phyloP scores from a whole-genome alignment of 2,888 invertebrate species.

The Ophion slaviceki region DNA sequence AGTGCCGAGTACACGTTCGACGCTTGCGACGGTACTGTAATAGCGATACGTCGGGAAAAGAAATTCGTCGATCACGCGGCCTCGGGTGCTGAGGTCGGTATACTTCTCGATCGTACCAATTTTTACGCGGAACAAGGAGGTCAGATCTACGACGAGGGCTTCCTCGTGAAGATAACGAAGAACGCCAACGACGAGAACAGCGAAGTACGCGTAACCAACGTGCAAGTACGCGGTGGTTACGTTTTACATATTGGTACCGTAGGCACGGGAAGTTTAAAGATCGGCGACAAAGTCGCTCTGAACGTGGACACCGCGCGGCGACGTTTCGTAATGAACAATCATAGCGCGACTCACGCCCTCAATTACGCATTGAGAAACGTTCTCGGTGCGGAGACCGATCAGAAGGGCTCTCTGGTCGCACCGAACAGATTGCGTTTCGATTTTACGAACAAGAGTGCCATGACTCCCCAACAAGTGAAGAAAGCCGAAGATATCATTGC shows the following conservation, averaged over 20 bases:
- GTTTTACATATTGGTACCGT: conserved; percentile 96
- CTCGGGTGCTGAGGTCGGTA: conserved; percentile 95
- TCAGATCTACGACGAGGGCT: conserved; percentile 98
- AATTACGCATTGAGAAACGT: conserved; percentile 97
- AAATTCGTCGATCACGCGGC: conserved; percentile 93
- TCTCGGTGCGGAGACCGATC: conserved; percentile 95
- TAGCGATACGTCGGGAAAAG: conserved; percentile 92
- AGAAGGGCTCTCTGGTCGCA: conserved; percentile 98
- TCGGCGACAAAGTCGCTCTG: conserved; percentile 93
- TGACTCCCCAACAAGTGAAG: conserved; percentile 95
- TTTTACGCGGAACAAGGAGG: conserved; percentile 99
- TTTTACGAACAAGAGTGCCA: conserved; percentile 96
- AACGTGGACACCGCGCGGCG: conserved; percentile 94
- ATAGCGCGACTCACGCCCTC: conserved; percentile 98
- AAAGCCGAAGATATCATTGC: conserved; percentile 92
- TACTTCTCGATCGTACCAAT: conserved; percentile 95
- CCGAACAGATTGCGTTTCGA: conserved; percentile 98
- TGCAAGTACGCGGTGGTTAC: conserved; percentile 98
- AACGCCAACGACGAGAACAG: conserved; percentile 88
- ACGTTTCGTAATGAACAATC: conserved; percentile 98
- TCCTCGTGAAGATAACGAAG: conserved; percentile 91
- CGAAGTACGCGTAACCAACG: conserved; percentile 96
- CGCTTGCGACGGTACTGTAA: conserved; percentile 89
- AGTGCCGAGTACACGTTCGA: conserved; percentile 92
- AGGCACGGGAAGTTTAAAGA: conserved; percentile 90